Percentiles rank a stretch among this genome's conserved stretches.
phyloP scores from a whole-genome alignment of 2,888 invertebrate genomes.

The Yponomeuta evonymella region DNA sequence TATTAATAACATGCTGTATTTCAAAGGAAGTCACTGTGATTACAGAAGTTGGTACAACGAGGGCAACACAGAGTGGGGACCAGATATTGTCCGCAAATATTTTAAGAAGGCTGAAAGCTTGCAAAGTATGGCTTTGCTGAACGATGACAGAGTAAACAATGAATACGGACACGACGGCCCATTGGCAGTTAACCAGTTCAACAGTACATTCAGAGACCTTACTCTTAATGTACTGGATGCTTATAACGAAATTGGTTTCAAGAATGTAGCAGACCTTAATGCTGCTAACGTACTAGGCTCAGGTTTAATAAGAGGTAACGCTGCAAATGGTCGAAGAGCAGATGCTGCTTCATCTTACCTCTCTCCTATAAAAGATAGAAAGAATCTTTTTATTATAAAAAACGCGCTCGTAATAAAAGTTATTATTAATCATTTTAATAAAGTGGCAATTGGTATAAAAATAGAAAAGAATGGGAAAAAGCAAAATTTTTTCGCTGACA shows the following conservation, averaged over 20 bases:
- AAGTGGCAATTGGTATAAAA: slow-evolving; percentile 54
- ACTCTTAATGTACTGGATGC: slow-evolving; percentile 43
- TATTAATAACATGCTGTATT: slow-evolving; percentile 75
- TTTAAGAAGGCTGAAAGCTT: slow-evolving; percentile 69
- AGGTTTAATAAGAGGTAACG: slow-evolving; percentile 59
- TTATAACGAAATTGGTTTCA: slow-evolving; percentile 61
- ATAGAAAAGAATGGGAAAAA: slow-evolving; percentile 35
- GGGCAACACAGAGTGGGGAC: slow-evolving; percentile 75
- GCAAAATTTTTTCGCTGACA: slow-evolving; percentile 36
- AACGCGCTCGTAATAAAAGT: slow-evolving; percentile 66
- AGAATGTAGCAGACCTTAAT: slow-evolving; percentile 52
- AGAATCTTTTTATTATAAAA: slow-evolving; percentile 56
- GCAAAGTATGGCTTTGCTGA: slow-evolving; percentile 25
- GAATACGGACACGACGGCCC: slow-evolving; percentile 62
- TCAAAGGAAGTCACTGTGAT: slow-evolving; percentile 67
- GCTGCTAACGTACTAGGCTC: slow-evolving; percentile 61
- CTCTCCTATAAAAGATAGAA: slow-evolving; percentile 32
- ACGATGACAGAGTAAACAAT: slow-evolving; percentile 23
- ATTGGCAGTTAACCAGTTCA: slow-evolving; percentile 57
- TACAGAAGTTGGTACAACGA: slow-evolving; percentile 69
- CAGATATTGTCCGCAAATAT: slow-evolving; percentile 62
- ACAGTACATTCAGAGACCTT: slow-evolving; percentile 48
- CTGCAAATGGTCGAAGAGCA: slow-evolving; percentile 59
- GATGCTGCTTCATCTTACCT: slow-evolving; percentile 70
- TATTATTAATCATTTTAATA: slow-evolving; percentile 55